Evolutionary conservation across 2,113 vertebrate genomes (phyloP).

Genomic region (Cyprinus carpio): DNA sequence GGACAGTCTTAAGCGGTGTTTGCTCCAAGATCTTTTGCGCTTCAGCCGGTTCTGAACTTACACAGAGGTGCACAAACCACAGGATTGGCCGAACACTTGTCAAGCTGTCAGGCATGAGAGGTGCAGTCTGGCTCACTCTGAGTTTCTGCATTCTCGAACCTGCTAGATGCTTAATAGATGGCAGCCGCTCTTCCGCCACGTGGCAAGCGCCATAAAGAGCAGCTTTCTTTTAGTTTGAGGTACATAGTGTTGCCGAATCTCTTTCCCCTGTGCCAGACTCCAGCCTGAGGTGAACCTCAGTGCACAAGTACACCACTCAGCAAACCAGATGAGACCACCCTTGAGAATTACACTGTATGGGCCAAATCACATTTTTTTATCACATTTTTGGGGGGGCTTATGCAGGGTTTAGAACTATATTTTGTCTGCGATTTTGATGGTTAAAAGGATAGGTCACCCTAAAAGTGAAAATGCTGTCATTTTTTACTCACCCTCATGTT

Average conservation of each 20-base stretch:
- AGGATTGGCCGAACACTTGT: conserved; percentile 31
- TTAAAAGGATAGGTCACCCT: too few relatives aligned
- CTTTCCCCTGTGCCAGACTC: conserved; percentile 27
- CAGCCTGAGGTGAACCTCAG: conserved; percentile 35
- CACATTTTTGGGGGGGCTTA: too few relatives aligned
- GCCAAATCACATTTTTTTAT: conserved; percentile 12
- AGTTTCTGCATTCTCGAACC: conserved; percentile 22
- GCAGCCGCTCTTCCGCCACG: conserved; percentile 55
- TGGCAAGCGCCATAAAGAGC: conserved; percentile 59
- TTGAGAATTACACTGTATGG: conserved; percentile 7
- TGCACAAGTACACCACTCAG: neutral
- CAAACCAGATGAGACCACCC: conserved; percentile 37
- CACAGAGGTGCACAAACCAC: conserved; percentile 21
- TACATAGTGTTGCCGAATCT: neutral
- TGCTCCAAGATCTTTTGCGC: neutral
- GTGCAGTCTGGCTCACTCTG: conserved; percentile 38
- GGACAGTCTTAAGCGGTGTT: neutral
- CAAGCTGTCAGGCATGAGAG: conserved; percentile 22
- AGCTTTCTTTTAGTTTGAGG: conserved; percentile 55
- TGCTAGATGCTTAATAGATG: conserved; percentile 24
- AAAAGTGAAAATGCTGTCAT: neutral
- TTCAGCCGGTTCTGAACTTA: neutral
- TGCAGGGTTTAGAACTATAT: too few relatives aligned
- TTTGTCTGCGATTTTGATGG: too few relatives aligned
- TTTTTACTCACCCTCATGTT: neutral